Evolutionary conservation across 2,113 vertebrate genomes (phyloP), one percentile per base, ranked within the genome.

Genomic region (Lycaon pictus): DNA sequence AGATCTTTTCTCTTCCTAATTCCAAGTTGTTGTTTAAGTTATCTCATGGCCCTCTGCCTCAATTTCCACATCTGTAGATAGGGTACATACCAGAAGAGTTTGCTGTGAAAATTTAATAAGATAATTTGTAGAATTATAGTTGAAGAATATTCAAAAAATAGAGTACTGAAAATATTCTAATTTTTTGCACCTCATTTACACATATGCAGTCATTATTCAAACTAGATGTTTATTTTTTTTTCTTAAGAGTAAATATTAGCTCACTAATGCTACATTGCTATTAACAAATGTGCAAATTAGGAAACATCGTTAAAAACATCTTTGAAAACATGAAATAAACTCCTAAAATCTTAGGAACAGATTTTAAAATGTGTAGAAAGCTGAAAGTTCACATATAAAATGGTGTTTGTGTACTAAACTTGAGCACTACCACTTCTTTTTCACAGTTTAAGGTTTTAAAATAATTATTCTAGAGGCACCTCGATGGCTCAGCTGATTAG

Each of bases 291-390:
- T 92, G 12, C 4, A 92, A 83, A 56, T 80, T 91, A 79, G 32
- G 3, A 88, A 80, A 19, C 23, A 56, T 11, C 71, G 7, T 93
- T 90, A 85, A 80, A 88, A 67, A 96, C 53, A 83, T 10, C 32
- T 93, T 94, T 93, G 23, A 82, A 89, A 92, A 88, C n/a, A 22
- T 85, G 82, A 88, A 80, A 81, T 23, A 62, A 55, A 43, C 53
- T n/a, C 32, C 4, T 43, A 48, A 90, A 88, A 43, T 27, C 43
- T 76, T 91, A 60, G 56, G 7, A 91, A 77, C 1, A 53, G 15
- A 83, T 82, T 88, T 92, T 35, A 37, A 90, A 58, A 92, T 48
- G 6, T 74, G 4, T 37, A 87, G 11, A 58, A 94, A 90, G 13
- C 53, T 94, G 65, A 89, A 86, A 86, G 22, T 9, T 82, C 11